Conservation (phyloP, 2,888 invertebrate genomes). For the Holacanthella duospinosa region DNA sequence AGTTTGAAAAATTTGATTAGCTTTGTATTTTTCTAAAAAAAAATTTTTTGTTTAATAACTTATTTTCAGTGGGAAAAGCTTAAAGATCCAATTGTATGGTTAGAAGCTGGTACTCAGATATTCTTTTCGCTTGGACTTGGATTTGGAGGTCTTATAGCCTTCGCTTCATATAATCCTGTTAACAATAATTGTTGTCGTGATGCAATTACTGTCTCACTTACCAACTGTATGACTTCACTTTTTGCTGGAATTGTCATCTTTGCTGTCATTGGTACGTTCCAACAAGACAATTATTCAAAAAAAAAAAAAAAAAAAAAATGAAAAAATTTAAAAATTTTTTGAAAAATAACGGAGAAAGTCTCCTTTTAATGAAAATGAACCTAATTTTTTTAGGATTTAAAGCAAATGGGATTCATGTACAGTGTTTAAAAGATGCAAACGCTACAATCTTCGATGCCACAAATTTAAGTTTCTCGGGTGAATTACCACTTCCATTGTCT, state of each 20-base stretch:
- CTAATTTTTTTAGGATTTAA: conserved; percentile 55
- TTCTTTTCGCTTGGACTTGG: conserved; percentile 92
- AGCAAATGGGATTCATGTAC: conserved; percentile 70
- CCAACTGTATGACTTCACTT: conserved; percentile 90
- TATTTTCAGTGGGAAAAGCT: conserved; percentile 65
- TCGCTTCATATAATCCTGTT: conserved; percentile 91
- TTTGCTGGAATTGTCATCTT: conserved; percentile 94
- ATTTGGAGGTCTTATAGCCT: conserved; percentile 91
- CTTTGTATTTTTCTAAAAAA: too few relatives aligned
- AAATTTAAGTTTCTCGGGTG: too few relatives aligned
- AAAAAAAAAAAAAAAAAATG: not conserved
- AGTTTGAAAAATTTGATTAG: too few relatives aligned
- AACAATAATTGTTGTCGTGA: conserved; percentile 94
- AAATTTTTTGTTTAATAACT: too few relatives aligned
- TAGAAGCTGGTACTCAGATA: conserved; percentile 95
- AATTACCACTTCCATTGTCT: not conserved
- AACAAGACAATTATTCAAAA: not conserved
- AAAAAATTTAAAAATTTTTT: not conserved
- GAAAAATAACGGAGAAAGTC: not conserved
- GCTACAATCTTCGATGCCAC: conserved; percentile 44
- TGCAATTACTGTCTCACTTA: conserved; percentile 80
- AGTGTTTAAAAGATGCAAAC: conserved; percentile 55
- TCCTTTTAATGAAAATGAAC: not conserved
- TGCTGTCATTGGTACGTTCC: conserved; percentile 64
- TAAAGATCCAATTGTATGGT: conserved; percentile 87